These are phyloP conservation scores for Sphaerophoria rueppellii DNA, from an alignment of 2,888 invertebrate genomes.

Conservation along the genomic window DNA sequence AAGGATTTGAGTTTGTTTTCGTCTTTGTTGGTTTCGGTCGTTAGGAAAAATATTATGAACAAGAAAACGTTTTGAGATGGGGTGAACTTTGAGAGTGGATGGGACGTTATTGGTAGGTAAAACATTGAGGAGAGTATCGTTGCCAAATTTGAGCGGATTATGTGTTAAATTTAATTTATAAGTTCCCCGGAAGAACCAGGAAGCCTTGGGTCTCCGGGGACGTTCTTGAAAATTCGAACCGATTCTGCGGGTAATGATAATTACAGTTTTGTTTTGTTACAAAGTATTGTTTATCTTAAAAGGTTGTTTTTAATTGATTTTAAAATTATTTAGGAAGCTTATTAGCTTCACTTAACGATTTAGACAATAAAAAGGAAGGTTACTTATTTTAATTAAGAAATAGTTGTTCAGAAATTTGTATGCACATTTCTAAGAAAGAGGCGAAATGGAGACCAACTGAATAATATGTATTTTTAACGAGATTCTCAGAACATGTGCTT, in stretches of 20 bases:
- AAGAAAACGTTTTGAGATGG: too few relatives aligned
- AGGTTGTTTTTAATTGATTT: constrained; percentile 18
- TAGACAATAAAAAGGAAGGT: background rate
- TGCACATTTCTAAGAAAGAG: too few relatives aligned
- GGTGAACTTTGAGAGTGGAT: background rate
- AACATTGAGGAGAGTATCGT: constrained; percentile 34
- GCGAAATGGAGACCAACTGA: too few relatives aligned
- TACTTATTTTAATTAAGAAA: too few relatives aligned
- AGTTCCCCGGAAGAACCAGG: background rate
- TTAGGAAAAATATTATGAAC: background rate
- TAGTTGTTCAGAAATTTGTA: too few relatives aligned
- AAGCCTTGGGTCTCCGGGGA: background rate
- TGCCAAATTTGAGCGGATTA: constrained; percentile 51
- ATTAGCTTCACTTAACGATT: background rate
- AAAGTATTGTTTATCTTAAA: constrained; percentile 27
- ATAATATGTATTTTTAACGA: too few relatives aligned
- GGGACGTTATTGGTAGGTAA: background rate
- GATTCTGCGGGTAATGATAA: constrained; percentile 31
- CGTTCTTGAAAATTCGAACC: background rate
- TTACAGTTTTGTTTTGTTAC: constrained; percentile 39
- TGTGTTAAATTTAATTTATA: constrained; percentile 52
- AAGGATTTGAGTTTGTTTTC: background rate
- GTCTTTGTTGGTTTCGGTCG: background rate
- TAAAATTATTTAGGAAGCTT: background rate
- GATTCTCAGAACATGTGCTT: too few relatives aligned